Evolutionary conservation across 2,113 vertebrate genomes (phyloP).

Genomic region (Corydoras maculifer): DNA sequence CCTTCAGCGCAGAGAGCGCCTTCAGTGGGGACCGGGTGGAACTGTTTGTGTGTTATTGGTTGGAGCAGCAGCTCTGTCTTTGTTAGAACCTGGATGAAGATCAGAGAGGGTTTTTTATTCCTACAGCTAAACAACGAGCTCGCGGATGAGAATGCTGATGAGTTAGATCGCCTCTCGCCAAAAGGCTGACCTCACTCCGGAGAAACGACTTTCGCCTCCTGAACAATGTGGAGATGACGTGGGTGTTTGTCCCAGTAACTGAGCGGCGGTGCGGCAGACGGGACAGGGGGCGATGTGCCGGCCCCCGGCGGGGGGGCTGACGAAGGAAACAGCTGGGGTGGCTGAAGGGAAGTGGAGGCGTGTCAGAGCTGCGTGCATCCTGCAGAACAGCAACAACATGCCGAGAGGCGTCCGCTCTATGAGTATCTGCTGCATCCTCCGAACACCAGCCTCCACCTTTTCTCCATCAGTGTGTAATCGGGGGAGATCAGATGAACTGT

Average conservation of each 20-base stretch:
- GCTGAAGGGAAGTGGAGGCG: slow-evolving; percentile 20
- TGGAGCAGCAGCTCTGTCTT: not conserved
- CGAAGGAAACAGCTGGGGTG: slow-evolving; percentile 44
- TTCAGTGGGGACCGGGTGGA: not conserved
- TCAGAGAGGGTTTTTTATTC: not conserved
- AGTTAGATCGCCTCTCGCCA: not conserved
- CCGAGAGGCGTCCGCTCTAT: not conserved
- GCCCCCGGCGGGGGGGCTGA: slow-evolving; percentile 40
- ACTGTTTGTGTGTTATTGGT: not conserved
- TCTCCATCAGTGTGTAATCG: not conserved
- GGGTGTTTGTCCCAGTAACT: slow-evolving; percentile 21
- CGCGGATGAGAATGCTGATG: too few relatives aligned
- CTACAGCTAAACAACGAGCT: not conserved
- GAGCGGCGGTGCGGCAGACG: slow-evolving; percentile 33
- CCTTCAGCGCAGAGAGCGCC: too few relatives aligned
- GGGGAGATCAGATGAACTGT: too few relatives aligned
- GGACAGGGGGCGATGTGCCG: slow-evolving; percentile 20
- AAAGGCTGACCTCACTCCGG: slow-evolving; percentile 32
- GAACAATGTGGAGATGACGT: slow-evolving; percentile 21
- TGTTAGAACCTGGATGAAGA: not conserved
- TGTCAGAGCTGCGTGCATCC: slow-evolving; percentile 35
- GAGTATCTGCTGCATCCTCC: not conserved
- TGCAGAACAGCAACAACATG: slow-evolving; percentile 29
- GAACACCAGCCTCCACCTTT: not conserved
- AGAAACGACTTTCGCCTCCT: slow-evolving; percentile 37